Base-by-base conservation (phyloP, 1,140 invertebrate species). In the Drosophila sechellia region DNA sequence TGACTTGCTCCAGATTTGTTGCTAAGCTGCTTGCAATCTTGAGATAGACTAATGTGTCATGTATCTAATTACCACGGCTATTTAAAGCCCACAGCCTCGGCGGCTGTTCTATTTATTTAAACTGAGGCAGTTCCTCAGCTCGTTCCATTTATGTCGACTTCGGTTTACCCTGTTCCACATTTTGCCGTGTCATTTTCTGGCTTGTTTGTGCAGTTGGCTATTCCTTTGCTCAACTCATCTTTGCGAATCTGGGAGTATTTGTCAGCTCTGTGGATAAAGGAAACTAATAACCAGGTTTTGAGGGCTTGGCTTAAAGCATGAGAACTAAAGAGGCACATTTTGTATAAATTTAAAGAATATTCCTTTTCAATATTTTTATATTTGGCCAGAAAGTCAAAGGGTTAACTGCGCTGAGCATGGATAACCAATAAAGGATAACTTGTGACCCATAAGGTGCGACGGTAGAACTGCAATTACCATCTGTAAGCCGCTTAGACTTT, bases 401-500 rank as follows among this genome's bases (percentile, higher is more conserved):
- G 50, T 50, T 55, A 20, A 15, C 37, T 50, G 52, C n/a, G 27
- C 25, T 10, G 57, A 74, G 55, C 39, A 63, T n/a, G 22, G 31
- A 49, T 60, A 73, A 37, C 31, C n/a, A 48, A 53, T 71, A 55
- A 25, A 15, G 31, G 66, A 50, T 70, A 48, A 37, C 2, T 31
- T 11, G 64, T 64, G 42, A 11, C 31, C 15, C 11, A 58, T 40
- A 20, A 43, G 15, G 25, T 13, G 35, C 43, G 22, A 42, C 35
- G 15, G 31, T 20, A 39, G 48, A 59, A 53, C 59, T 80, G 68
- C 54, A 85, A 85, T 85, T 85, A 86, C 81, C 56, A 43, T 64
- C 37, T 31, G 59, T 74, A 85, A 85, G 81, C 81, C 40, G 81
- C 81, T 85, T 85, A 85, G 46, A 48, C 64, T 53, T 79, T 70